Evolutionary conservation across 2,113 vertebrate genomes (phyloP), one percentile per base, ranked within the genome.

Genomic region (Xenopus laevis): DNA sequence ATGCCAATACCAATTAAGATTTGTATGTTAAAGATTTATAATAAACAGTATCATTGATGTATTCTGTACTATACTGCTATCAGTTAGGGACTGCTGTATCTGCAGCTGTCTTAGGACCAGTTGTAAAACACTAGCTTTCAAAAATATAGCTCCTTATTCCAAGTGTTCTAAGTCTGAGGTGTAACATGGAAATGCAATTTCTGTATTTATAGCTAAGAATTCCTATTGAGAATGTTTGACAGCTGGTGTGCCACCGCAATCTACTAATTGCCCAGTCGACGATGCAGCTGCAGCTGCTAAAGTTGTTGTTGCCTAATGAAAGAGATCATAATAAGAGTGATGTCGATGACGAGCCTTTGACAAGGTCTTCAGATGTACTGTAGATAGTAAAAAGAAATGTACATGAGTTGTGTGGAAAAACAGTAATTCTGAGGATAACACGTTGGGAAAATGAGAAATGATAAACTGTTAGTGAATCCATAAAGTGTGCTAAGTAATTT

Each of bases 271-370:
- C 7, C 3, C 53, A 55, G 53, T 50, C 11, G 7, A 50, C 1
- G 17, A 55, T n/a, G 53, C 53, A 55, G 53, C 53, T n/a, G 53
- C 53, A 55, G 53, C 53, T n/a, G 53, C 17, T 55, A 7, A n/a
- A 55, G 53, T n/a, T 55, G 53, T n/a, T 55, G 53, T 55, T 55
- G 17, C 17, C 53, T 55, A 18, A 18, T 55, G 15, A 55, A 13
- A 55, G 4, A 16, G 8, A 55, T 55, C 4, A 18, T 55, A 55
- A 55, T 75, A 68, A 77, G 1, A 7, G 7, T 46, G 45, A 46
- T 40, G 72, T 0, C 30, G n/a, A 71, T 80, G n/a, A 71, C 79
- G 53, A 55, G 53, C 15, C 17, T 55, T n/a, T 55, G 53, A n/a
- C 15, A 55, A 55, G 7, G 15, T 55, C 4, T 17, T 8, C 53